A percentile compares a stretch with the other conserved stretches of the same genome.
Conservation (phyloP, 2,888 invertebrate species). For the Junonia oenone region DNA sequence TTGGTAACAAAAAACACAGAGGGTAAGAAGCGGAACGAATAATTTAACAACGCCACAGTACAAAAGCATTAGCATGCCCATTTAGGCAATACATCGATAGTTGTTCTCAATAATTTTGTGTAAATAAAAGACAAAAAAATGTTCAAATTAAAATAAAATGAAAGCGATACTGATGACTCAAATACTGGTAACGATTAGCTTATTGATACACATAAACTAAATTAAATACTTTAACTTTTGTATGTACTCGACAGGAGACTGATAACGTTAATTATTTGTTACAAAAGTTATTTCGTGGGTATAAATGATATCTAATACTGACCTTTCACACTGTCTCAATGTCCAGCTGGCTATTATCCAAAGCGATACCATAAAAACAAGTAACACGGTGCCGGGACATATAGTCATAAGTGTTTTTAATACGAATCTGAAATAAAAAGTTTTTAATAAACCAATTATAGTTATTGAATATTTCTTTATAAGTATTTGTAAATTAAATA, state of each 20-base stretch:
- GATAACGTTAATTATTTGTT: slow-evolving; percentile 3
- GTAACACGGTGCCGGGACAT: slow-evolving; percentile 97
- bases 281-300: slow-evolving; percentile 9
- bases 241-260: slow-evolving; percentile 7
- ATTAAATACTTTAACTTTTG: slow-evolving; percentile 20
- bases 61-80: slow-evolving; percentile 72
- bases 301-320: slow-evolving; percentile 47
- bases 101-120: slow-evolving; percentile 41
- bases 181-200: slow-evolving; percentile 34
- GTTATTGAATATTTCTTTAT: neutral
- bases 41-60: slow-evolving; percentile 68
- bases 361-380: slow-evolving; percentile 99
- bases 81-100: slow-evolving; percentile 59
- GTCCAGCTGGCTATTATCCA: slow-evolving; percentile 99
- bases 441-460: neutral
- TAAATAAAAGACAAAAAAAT: slow-evolving; percentile 38
- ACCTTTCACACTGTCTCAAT: slow-evolving; percentile 98
- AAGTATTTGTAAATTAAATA: neutral
- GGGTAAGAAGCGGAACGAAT: slow-evolving; percentile 60
- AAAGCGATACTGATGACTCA: slow-evolving; percentile 52
- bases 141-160: slow-evolving; percentile 42
- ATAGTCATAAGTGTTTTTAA: slow-evolving; percentile 99
- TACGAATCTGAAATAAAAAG: slow-evolving; percentile 84
- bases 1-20: slow-evolving; percentile 58
- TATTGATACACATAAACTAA: slow-evolving; percentile 33